Base-by-base conservation (phyloP, 1,140 invertebrate genomes). In the Cotesia chilonis region DNA sequence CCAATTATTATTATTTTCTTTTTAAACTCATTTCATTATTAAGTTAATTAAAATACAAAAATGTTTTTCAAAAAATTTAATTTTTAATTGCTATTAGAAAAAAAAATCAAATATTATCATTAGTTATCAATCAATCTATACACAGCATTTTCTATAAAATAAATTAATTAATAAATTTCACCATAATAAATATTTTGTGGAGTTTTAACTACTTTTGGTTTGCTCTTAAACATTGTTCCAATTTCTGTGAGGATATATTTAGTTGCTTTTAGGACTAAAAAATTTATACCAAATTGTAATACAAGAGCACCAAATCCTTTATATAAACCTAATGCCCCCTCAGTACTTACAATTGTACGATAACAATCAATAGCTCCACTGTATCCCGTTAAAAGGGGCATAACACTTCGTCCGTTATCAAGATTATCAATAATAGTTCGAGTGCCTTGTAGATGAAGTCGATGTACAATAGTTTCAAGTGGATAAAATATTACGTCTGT, bases 401-500 rank as follows among this genome's bases (percentile, higher is more conserved):
- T 90, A 0, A 96, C 97, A 76, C 93, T 93, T 71, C 91, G 89
- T 71, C 95, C 94, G 68, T 92, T 94, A 83, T 99, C 97, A 65
- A 98, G 89, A 87, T 98, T 96, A 85, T 99, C 98, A 74, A 98
- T 96, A 67, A 99, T 97, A n/a, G 97, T 98, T 75, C 97, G 90
- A 1, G 97, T 99, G 17, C 97, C 97, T 89, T 97, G 90, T 78
- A 94, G 87, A 82, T 94, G 92, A 71, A 94, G 83, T 60, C 92
- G 89, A 79, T 98, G 94, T 72, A 98, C 87, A 61, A 98, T 93
- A 0, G 96, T 98, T 88, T 98, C 96, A 70, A 97, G 88, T 1
- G 97, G 97, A 89, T 93, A 98, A 81, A 98, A 93, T 12, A 95
- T 80, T 61, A 96, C 88, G 86, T 98, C 96, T 60, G 95, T 92